Evolutionary conservation across 2,113 vertebrate genomes (phyloP).

Genomic region (Donacobius atricapilla): DNA sequence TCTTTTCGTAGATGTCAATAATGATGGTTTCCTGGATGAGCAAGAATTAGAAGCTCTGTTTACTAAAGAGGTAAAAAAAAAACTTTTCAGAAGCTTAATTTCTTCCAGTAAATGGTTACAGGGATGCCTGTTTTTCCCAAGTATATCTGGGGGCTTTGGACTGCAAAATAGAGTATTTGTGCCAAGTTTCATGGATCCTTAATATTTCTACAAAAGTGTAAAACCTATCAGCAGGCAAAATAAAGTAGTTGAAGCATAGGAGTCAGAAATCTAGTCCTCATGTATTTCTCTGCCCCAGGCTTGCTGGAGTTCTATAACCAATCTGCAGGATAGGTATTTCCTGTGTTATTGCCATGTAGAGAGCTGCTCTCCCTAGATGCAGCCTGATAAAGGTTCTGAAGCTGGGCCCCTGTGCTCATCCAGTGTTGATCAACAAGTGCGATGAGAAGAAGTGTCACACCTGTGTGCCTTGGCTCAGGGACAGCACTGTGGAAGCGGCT

Average conservation of each 20-base stretch:
- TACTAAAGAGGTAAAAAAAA: conserved; percentile 89
- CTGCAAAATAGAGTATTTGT: neutral
- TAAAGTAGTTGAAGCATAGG: neutral
- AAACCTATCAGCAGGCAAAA: neutral
- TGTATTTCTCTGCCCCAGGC: neutral
- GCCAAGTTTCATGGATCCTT: neutral
- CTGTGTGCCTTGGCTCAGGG: neutral
- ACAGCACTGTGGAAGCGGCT: neutral
- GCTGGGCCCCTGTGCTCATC: neutral
- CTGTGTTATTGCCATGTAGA: neutral
- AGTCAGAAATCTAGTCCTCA: neutral
- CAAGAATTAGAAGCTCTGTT: conserved; percentile 96
- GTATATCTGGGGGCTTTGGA: neutral
- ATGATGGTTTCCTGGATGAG: conserved; percentile 93
- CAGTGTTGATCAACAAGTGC: neutral
- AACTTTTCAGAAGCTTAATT: neutral
- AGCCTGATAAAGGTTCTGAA: neutral
- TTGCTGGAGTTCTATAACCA: neutral
- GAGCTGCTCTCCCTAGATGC: neutral
- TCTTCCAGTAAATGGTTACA: neutral
- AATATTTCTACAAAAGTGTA: neutral
- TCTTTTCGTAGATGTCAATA: conserved; percentile 86
- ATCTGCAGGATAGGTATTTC: neutral
- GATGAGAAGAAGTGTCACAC: neutral
- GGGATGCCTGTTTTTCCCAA: neutral